phyloP scores from a whole-genome alignment of 2,888 invertebrate genomes.

The Diaperis boleti region DNA sequence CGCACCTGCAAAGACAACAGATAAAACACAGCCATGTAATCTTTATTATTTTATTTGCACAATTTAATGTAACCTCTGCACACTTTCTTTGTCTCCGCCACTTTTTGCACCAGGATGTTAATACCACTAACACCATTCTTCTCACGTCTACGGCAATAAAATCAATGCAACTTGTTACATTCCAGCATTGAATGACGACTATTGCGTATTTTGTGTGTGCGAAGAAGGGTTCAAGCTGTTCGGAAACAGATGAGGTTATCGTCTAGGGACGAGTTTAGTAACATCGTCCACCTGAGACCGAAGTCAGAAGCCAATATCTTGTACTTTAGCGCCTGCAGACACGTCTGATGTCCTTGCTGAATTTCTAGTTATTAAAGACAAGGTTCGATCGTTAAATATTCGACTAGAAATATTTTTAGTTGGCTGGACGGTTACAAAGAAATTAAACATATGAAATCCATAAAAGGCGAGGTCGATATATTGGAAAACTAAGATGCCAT shows the following conservation, averaged over 20 bases:
- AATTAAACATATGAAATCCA: neutral
- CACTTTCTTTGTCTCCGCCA: neutral
- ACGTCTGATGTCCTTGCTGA: slow-evolving; percentile 43
- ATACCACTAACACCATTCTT: slow-evolving; percentile 27
- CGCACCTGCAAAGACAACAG: neutral
- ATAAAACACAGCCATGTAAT: neutral
- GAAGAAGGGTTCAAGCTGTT: slow-evolving; percentile 47
- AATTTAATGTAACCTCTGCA: neutral
- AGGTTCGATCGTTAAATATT: neutral
- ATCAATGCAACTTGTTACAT: slow-evolving; percentile 37
- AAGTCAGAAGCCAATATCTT: slow-evolving; percentile 58
- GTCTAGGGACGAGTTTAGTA: slow-evolving; percentile 59
- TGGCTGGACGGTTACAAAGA: neutral
- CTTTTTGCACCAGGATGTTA: neutral
- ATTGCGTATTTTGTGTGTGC: slow-evolving; percentile 45
- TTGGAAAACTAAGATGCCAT: too few relatives aligned
- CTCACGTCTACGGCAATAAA: slow-evolving; percentile 26
- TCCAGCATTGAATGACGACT: slow-evolving; percentile 30
- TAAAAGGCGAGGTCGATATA: too few relatives aligned
- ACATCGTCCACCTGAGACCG: slow-evolving; percentile 62
- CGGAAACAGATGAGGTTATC: slow-evolving; percentile 57
- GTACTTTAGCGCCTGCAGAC: slow-evolving; percentile 47
- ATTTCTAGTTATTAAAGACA: neutral
- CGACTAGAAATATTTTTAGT: slow-evolving; percentile 3
- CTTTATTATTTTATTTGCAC: neutral